phyloP scores from a whole-genome alignment of 2,113 vertebrate genomes.

The Cryptomyrus ogoouensis region DNA sequence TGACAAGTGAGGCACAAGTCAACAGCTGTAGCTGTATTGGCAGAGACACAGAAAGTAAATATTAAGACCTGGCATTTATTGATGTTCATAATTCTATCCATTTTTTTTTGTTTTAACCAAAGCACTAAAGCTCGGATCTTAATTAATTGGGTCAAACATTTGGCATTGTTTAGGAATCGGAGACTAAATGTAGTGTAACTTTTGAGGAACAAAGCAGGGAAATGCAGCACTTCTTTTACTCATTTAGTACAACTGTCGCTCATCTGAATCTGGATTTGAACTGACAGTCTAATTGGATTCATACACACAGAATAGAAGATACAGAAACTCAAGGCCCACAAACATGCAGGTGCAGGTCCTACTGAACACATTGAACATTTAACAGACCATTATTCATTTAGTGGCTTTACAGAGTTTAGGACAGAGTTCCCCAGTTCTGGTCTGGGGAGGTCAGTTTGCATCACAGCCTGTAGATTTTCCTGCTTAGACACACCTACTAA shows the following conservation, averaged over 20 bases:
- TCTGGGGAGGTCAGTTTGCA: not conserved
- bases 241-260: conserved; percentile 35
- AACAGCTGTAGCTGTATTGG: not conserved
- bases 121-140: not conserved
- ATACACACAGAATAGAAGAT: not conserved
- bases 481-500: not conserved
- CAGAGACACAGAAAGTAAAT: not conserved
- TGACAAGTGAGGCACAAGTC: conserved; percentile 59
- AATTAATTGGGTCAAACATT: not conserved
- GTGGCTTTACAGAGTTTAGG: not conserved
- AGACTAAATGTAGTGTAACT: conserved; percentile 16
- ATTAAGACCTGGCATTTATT: conserved; percentile 37
- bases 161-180: not conserved
- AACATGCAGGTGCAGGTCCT: not conserved
- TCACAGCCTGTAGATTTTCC: too few species aligned
- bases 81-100: not conserved
- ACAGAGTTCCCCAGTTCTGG: not conserved
- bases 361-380: not conserved
- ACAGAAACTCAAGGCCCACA: not conserved
- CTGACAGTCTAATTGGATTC: conserved; percentile 21
- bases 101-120: not conserved
- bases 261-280: conserved; percentile 37
- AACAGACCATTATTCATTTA: not conserved
- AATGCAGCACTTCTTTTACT: conserved; percentile 40
- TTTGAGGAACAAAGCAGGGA: conserved; percentile 43